A percentile compares a stretch with the other conserved stretches of the same genome.
Conservation (phyloP, 2,113 vertebrate genomes). For the Solea senegalensis region DNA sequence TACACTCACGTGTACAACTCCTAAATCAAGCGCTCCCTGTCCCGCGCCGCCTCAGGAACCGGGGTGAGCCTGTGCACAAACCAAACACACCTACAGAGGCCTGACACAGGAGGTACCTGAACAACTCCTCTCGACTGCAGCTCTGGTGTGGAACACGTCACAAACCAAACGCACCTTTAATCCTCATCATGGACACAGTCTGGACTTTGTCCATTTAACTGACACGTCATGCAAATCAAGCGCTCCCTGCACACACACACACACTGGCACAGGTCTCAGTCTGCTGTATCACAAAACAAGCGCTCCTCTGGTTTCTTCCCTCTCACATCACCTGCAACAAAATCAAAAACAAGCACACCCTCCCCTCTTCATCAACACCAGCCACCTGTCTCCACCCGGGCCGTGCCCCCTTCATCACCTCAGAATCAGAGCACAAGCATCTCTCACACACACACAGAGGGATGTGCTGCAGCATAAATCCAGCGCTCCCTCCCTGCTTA, state of each 20-base stretch:
- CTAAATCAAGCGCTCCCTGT: slow-evolving; percentile 13
- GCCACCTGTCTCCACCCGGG: not conserved
- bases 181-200: too few relatives aligned
- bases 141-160: not conserved
- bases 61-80: too few relatives aligned
- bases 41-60: too few relatives aligned
- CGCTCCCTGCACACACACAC: not conserved
- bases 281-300: not conserved
- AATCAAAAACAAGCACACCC: not conserved
- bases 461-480: not conserved
- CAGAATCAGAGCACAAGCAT: not conserved
- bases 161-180: slow-evolving; percentile 14
- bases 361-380: not conserved
- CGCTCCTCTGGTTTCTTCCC: not conserved
- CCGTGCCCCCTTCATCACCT: not conserved
- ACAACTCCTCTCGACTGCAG: not conserved
- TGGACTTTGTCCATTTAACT: not conserved
- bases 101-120: too few relatives aligned
- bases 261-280: not conserved
- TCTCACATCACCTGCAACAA: not conserved
- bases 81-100: too few relatives aligned
- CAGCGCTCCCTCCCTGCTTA: not conserved
- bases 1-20: too few relatives aligned
- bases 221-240: not conserved
- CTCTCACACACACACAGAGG: not conserved